phyloP scores from a whole-genome alignment of 1,140 invertebrate genomes.

The Diachasma alloeum region DNA sequence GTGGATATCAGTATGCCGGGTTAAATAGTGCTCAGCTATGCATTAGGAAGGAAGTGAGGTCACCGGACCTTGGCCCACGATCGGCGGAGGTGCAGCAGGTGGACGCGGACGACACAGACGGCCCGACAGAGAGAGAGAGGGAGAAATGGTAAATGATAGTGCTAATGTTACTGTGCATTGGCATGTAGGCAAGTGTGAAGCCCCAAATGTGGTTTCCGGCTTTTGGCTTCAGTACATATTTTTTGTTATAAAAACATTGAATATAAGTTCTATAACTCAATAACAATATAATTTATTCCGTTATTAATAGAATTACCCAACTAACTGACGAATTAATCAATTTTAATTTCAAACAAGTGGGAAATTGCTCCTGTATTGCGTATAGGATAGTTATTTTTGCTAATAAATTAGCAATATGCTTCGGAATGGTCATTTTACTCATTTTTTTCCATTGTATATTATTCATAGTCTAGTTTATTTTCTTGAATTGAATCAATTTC shows the following conservation, averaged over 20 bases:
- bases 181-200: background rate
- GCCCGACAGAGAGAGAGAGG: background rate
- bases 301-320: too few relatives aligned
- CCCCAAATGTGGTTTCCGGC: background rate
- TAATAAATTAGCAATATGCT: too few relatives aligned
- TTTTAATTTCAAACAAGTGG: too few relatives aligned
- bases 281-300: too few relatives aligned
- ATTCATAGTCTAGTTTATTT: too few relatives aligned
- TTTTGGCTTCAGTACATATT: background rate
- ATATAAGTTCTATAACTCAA: too few relatives aligned
- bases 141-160: background rate
- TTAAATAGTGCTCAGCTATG: background rate
- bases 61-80: conserved; percentile 50
- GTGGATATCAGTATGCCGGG: background rate
- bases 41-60: conserved; percentile 51
- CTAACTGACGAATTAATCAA: too few relatives aligned
- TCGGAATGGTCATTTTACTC: too few relatives aligned
- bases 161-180: background rate
- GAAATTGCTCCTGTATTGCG: too few relatives aligned
- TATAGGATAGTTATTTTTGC: too few relatives aligned
- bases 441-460: too few relatives aligned
- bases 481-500: too few relatives aligned
- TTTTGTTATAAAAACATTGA: background rate
- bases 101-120: conserved; percentile 2
- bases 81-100: conserved; percentile 40